A percentile compares a stretch with the other conserved stretches of the same genome.
Conservation (phyloP, 2,797 vertebrate species). For the Macropodus opercularis region DNA sequence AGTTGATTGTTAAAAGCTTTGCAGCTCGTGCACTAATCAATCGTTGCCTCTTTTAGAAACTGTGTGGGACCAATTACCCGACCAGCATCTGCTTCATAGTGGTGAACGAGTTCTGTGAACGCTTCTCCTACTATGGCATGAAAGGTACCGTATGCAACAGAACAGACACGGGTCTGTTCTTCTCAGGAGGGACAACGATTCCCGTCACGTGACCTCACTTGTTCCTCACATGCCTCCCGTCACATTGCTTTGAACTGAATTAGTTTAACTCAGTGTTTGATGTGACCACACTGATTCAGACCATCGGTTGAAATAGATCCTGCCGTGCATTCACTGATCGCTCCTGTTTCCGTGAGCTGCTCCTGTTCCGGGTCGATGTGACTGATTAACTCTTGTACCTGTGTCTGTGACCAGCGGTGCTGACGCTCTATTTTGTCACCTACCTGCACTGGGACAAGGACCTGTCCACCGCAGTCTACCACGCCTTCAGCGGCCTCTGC, state of each 20-base stretch:
- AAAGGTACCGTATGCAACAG: too few relatives aligned
- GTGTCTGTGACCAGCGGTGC: slow-evolving; percentile 82
- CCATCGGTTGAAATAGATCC: background rate
- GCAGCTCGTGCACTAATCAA: background rate
- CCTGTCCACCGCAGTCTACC: slow-evolving; percentile 92
- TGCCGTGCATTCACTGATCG: background rate
- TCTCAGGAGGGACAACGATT: too few relatives aligned
- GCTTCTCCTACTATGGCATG: slow-evolving; percentile 99
- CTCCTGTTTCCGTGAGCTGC: too few relatives aligned
- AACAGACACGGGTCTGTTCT: too few relatives aligned
- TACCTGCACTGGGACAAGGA: slow-evolving; percentile 93
- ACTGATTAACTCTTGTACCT: too few relatives aligned
- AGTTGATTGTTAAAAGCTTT: background rate
- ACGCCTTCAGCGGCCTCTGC: slow-evolving; percentile 93
- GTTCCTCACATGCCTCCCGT: too few relatives aligned
- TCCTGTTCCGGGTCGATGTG: too few relatives aligned
- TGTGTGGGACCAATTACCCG: slow-evolving; percentile 93
- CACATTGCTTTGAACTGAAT: too few relatives aligned
- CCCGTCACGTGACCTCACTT: too few relatives aligned
- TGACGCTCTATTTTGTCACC: slow-evolving; percentile 93
- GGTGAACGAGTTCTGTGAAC: slow-evolving; percentile 97
- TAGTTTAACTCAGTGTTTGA: too few relatives aligned
- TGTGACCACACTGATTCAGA: background rate
- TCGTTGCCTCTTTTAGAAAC: slow-evolving; percentile 73
- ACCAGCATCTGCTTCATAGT: slow-evolving; percentile 94